A percentile compares a stretch with the other conserved stretches of the same genome.
Evolutionary conservation across 2,113 vertebrate species (phyloP).

Genomic region (Brachionichthys hirsutus): DNA sequence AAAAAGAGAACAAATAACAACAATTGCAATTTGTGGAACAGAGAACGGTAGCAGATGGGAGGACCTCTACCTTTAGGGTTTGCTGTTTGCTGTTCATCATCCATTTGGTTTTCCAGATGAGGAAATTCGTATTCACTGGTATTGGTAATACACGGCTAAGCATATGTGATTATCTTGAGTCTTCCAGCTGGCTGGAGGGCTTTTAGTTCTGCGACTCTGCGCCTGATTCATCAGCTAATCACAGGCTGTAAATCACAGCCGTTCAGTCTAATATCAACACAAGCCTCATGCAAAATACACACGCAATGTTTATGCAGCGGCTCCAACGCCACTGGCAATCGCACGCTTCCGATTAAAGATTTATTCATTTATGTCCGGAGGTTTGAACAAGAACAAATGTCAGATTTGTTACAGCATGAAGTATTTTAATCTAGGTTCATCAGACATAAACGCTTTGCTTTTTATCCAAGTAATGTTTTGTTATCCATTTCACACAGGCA

Average conservation of each 20-base stretch:
- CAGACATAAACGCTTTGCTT: no score
- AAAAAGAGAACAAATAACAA: no score
- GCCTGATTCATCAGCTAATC: slow-evolving; percentile 69
- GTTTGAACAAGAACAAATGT: slow-evolving; percentile 5
- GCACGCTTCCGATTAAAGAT: slow-evolving; percentile 16
- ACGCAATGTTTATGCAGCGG: slow-evolving; percentile 15
- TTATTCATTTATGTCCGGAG: slow-evolving; percentile 11
- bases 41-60: no score
- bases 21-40: no score
- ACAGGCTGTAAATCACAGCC: slow-evolving; percentile 48
- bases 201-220: slow-evolving; percentile 54
- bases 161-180: slow-evolving; percentile 63
- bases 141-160: slow-evolving; percentile 63
- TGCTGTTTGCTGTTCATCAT: slow-evolving; percentile 56
- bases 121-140: slow-evolving; percentile 49
- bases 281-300: slow-evolving; percentile 25
- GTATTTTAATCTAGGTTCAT: neutral
- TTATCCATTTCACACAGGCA: no score
- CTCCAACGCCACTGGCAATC: slow-evolving; percentile 15
- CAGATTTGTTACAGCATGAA: slow-evolving; percentile 4
- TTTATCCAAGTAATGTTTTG: no score
- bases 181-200: slow-evolving; percentile 62
- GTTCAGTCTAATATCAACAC: slow-evolving; percentile 37
- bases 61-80: no score
- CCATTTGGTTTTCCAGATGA: slow-evolving; percentile 65